Base-by-base conservation (phyloP, 2,113 vertebrate genomes). In the Pogonocichla stellata region DNA sequence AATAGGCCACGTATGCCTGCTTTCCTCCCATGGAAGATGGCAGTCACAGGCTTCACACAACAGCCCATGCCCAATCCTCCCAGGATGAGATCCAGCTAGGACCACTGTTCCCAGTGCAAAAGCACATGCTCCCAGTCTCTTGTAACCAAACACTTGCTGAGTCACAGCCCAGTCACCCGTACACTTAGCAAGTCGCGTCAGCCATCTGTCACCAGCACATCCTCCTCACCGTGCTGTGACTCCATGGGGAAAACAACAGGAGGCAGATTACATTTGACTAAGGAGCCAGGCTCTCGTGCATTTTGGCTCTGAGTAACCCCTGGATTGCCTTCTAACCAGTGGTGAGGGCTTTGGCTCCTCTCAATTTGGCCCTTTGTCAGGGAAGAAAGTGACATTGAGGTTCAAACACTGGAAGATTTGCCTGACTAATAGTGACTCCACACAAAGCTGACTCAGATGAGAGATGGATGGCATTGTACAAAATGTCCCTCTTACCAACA, bases 101-200 rank as follows among this genome's bases (percentile, higher is more conserved):
- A 70, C 83, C 78, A 90, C 45, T 23, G 42, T 38, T 88, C 65
- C 34, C 64, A 89, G 71, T 72, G 71, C 43, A 86, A 92, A 79
- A 93, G 79, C 83, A 86, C 88, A 71, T 65, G 93, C 36, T 82
- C 71, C 42, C 11, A 10, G 56, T 91, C 70, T 74, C 72, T 61
- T 85, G 90, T 93, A 96, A 90, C 88, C 92, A 88, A 96, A 96
- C 86, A 65, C 81, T 92, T 74, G 90, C 94, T 97, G 97, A 97
- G 93, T 97, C 97, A 97, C 94, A 96, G 80, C 73, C n/a, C 66
- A 95, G 95, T 97, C 96, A 96, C 93, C 90, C 88, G 1, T 70
- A 23, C 7, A 6, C 86, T 93, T 67, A 75, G 82, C 53, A 28
- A 92, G 90, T 83, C 69, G 33, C 22, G 23, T 96, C 94, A 95